Base-by-base conservation (phyloP, 2,797 vertebrate genomes). In the Falco biarmicus region DNA sequence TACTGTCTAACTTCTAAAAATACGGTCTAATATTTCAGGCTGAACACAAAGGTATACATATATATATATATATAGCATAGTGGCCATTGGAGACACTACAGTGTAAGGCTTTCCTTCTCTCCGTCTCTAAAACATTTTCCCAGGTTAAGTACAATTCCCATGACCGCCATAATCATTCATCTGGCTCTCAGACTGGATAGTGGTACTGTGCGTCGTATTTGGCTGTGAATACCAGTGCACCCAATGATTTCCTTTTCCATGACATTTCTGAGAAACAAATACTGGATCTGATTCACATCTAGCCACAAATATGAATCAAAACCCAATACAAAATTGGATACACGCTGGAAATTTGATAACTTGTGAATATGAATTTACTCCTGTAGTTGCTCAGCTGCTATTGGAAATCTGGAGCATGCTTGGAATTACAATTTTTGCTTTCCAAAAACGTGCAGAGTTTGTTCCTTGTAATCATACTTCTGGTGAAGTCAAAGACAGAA, bases 251-350 rank as follows among this genome's bases (percentile, higher is more conserved):
- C 95, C 95, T 96, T 94, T 97, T 96, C 96, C 96, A 93, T 93
- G 89, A 96, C 92, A 94, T 92, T 91, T 91, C 93, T 92, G 89
- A 94, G 93, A 96, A 97, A 96, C 92, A 95, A 97, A 96, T 37
- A 92, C 87, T 92, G 94, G 96, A 96, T 80, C 92, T 53, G 87
- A 89, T 94, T 94, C 92, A 83, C 90, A 45, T 95, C 89, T 54
- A 96, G 89, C 92, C 92, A 95, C 94, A 97, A 96, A 76, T 84
- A 96, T 97, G 96, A 96, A 97, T 91, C 92, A 97, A 96, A 97
- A 95, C 84, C 90, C 94, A 96, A 84, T 16, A 47, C 89, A 76
- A 32, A 97, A 91, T 66, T 97, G 95, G 96, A 96, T 17, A 12
- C 73, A 48, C 0, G 3, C 69, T 86, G 82, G 92, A 97, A 97